Conservation (phyloP, 2,888 invertebrate species). For the Harpagoxenus sublaevis region DNA sequence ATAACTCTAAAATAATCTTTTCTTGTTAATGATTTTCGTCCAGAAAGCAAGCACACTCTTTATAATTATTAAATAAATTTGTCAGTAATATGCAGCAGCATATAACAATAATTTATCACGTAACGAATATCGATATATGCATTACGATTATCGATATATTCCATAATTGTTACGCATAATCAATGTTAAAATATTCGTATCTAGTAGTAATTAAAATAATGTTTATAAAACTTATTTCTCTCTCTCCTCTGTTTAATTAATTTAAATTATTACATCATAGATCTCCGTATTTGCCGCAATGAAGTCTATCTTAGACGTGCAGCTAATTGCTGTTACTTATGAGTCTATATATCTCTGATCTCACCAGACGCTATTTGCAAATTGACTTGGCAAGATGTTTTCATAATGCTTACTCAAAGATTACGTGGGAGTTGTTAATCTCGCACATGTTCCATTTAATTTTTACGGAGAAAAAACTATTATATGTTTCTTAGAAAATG, state of each 20-base stretch:
- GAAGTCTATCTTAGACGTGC: neutral
- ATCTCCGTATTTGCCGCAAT: neutral
- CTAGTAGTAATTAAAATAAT: neutral
- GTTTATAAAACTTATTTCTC: neutral
- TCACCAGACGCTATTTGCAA: conserved; percentile 1
- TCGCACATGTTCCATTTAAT: neutral
- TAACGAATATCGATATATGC: neutral
- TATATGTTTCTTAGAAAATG: neutral
- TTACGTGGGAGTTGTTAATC: neutral
- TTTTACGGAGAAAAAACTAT: neutral
- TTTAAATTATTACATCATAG: neutral
- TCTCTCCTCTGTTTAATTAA: neutral
- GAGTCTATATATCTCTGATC: neutral
- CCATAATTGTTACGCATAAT: neutral
- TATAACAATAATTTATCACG: neutral
- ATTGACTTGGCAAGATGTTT: conserved; percentile 15
- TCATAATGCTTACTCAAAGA: neutral
- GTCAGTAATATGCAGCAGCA: neutral
- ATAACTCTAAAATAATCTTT: neutral
- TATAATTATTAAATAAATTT: conserved; percentile 1
- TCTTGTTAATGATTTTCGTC: neutral
- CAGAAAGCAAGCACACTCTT: neutral
- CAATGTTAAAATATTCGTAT: neutral
- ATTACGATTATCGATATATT: neutral
- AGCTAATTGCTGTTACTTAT: conserved; percentile 5